Base-by-base conservation (phyloP, 2,113 vertebrate genomes). In the Pituophis catenifer region DNA sequence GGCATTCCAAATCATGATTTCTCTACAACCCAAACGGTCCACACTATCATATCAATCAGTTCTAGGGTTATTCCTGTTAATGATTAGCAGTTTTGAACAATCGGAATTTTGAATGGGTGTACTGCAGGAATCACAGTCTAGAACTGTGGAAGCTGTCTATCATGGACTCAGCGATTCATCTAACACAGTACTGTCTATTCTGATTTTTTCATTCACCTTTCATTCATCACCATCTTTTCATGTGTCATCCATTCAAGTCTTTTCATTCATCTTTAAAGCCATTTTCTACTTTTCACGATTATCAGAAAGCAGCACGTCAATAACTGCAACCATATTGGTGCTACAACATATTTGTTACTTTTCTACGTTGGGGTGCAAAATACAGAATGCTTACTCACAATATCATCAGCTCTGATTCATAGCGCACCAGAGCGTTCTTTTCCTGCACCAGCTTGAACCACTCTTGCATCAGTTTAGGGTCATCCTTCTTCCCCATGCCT, bases 401-500 rank as follows among this genome's bases (percentile, higher is more conserved):
- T 95, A 99, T 99, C 99, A 99, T 99, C 95, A 99, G 98, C 92
- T 99, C 99, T 0, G 99, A 99, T 96, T 99, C 99, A 0, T 99
- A 99, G 98, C 99, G 99, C 96, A 99, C 99, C 97, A 99, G 97
- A 55, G 99, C 98, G 0, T 99, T 99, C 96, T 99, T 99, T 97
- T 99, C 99, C 96, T 99, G 99, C 65, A 99, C 99, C 97, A 99
- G 97, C 94, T 98, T 99, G 98, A 99, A 99, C 99, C 99, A 99
- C 95, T 99, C 99, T 94, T 99, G 99, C 99, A 99, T 99, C 94
- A 99, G 98, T 95, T 99, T 99, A 87, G 99, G 99, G 93, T 99
- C 99, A 23, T 99, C 99, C 94, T 99, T 99, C 98, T 99, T 99
- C 89, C 99, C 99, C 99, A 99, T 99, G 95, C 99, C 99, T 99